Conservation (phyloP, 2,888 invertebrate genomes). For the Nymphalis urticae region DNA sequence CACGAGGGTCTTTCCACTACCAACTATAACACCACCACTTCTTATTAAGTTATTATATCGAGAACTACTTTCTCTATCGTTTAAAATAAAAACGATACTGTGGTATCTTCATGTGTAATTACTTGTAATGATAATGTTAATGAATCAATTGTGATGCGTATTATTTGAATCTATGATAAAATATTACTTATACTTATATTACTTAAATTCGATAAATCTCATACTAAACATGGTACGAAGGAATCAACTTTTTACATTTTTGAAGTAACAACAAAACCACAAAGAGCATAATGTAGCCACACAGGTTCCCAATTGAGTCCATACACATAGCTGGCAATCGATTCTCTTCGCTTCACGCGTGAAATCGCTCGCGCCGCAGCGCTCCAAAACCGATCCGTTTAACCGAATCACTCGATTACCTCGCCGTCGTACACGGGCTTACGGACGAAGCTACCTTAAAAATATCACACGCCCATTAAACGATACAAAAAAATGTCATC, state of each 20-base stretch:
- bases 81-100: neutral
- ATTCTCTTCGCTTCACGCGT: conserved; percentile 72
- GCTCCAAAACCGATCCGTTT: conserved; percentile 65
- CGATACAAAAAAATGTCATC: conserved; percentile 54
- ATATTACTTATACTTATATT: no score
- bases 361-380: conserved; percentile 66
- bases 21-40: conserved; percentile 24
- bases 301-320: conserved; percentile 52
- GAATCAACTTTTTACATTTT: neutral
- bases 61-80: conserved; percentile 4
- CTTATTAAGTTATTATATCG: conserved; percentile 39
- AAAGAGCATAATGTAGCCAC: conserved; percentile 9
- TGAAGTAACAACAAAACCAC: conserved; percentile 9
- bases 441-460: conserved; percentile 43
- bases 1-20: conserved; percentile 64
- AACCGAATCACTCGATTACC: conserved; percentile 64
- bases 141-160: no score
- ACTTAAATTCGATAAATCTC: neutral
- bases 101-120: neutral
- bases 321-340: conserved; percentile 60
- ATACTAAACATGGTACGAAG: neutral
- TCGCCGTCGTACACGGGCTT: conserved; percentile 38
- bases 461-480: conserved; percentile 50
- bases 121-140: no score
- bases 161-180: no score